Evolutionary conservation across 2,888 invertebrate genomes (phyloP), one percentile per base, ranked within the genome.

Genomic region (Sympetrum striolatum): DNA sequence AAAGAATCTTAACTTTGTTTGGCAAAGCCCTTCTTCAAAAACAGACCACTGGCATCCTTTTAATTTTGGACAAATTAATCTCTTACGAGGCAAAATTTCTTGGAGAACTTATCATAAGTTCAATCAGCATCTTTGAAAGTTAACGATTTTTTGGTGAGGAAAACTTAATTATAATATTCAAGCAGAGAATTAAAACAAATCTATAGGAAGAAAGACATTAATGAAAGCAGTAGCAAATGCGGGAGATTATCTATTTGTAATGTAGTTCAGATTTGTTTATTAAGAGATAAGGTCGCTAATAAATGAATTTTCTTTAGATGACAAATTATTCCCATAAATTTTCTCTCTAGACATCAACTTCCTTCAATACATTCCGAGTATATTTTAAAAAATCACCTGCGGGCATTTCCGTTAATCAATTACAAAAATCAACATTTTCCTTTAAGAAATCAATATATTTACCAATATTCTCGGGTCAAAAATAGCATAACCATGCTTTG

Each of bases 401-500:
- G 37, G 86, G 60, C 60, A 48, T 37, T 60, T 64, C 58, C 35
- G 58, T 86, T 60, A 60, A 22, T 86, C 58, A 86, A n/a, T 37
- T 58, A 86, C 58, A 86, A 64, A 60, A 60, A 64, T n/a, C 31
- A 86, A 86, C 60, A 60, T 60, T 64, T 60, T 60, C 39, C 18
- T 37, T 60, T 22, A 60, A 60, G 64, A 60, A 86, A 60, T 37
- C 86, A 58, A 64, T 60, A 86, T 60, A 31, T 53, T 60, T 86
- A 86, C 86, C 60, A 86, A 86, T 86, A 60, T 86, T 86, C 86
- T 86, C 60, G 37, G 86, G 35, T 64, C 86, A 86, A 60, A n/a
- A 86, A 58, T 86, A 37, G 86, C 86, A 86, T 86, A 60, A 64
- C 86, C 86, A 86, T 86, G 86, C 86, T 86, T 60, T 64, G 58